These are phyloP conservation scores for Maniola hyperantus DNA, from an alignment of 2,888 invertebrate genomes.

Conservation along the genomic window DNA sequence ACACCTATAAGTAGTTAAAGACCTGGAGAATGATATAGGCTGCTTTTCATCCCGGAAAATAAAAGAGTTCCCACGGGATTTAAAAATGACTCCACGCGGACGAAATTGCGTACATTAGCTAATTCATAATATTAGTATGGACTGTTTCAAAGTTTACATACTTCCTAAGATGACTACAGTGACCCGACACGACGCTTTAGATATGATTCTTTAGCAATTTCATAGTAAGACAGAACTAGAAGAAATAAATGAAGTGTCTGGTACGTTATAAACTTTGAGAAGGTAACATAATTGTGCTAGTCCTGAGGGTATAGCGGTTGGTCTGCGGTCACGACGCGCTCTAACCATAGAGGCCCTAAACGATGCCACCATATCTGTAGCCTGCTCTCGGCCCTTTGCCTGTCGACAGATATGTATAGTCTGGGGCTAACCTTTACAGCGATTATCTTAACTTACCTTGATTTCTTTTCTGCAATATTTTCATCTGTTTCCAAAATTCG, in stretches of 20 bases:
- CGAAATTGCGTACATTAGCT: too few relatives aligned
- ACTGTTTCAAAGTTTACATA: background rate
- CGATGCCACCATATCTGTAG: constrained; percentile 78
- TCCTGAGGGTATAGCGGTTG: constrained; percentile 64
- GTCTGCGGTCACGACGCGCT: constrained; percentile 71
- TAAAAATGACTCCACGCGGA: too few relatives aligned
- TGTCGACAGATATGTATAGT: constrained; percentile 30
- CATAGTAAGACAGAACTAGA: constrained; percentile 18
- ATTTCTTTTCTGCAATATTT: background rate
- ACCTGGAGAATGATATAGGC: too few relatives aligned
- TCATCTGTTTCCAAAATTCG: background rate
- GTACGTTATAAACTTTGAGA: constrained; percentile 28
- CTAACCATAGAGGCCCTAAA: constrained; percentile 76
- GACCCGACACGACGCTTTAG: background rate
- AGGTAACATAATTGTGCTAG: constrained; percentile 63
- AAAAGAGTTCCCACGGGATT: too few relatives aligned
- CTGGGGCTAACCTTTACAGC: constrained; percentile 15
- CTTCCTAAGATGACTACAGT: background rate
- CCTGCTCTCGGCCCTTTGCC: constrained; percentile 52
- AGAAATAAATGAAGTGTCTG: constrained; percentile 26
- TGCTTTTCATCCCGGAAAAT: too few relatives aligned
- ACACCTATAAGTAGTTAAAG: too few relatives aligned
- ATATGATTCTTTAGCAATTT: constrained; percentile 16
- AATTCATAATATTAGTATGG: background rate
- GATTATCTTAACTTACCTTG: background rate